Evolutionary conservation across 2,888 invertebrate genomes (phyloP).

Genomic region (Fragum sueziense): DNA sequence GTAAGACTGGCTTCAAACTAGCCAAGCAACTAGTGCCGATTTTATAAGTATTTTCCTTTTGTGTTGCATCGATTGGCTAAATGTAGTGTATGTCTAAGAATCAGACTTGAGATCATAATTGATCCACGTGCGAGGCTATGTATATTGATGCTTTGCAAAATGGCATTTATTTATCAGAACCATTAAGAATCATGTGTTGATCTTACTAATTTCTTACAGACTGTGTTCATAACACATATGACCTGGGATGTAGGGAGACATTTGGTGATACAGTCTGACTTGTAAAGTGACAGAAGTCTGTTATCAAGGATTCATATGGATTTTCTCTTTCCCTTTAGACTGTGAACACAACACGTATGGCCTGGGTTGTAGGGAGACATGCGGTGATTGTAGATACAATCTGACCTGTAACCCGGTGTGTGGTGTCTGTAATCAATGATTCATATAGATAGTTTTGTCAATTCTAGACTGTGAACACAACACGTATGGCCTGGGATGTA

Average conservation of each 20-base stretch:
- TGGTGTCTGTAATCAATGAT: constrained; percentile 37
- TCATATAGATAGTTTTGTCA: too few species aligned
- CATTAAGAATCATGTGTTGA: too few species aligned
- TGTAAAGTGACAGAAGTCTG: constrained; percentile 50
- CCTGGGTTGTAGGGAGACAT: constrained; percentile 24
- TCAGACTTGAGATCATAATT: too few species aligned
- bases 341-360: constrained; percentile 43
- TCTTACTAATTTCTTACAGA: constrained; percentile 43
- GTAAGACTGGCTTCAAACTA: too few species aligned
- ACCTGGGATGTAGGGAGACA: constrained; percentile 23
- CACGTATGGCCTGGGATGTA: constrained; percentile 39
- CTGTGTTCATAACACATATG: constrained; percentile 36
- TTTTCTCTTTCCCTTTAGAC: constrained; percentile 25
- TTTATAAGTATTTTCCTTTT: too few species aligned
- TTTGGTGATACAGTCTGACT: constrained; percentile 51
- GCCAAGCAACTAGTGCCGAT: too few species aligned
- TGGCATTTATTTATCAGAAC: too few species aligned
- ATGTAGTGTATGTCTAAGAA: too few species aligned
- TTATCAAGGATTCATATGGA: too few species aligned
- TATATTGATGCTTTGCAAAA: too few species aligned
- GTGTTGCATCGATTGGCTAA: too few species aligned
- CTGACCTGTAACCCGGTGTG: constrained; percentile 39
- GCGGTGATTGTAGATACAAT: constrained; percentile 51
- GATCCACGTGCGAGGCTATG: too few species aligned
- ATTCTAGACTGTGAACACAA: constrained; percentile 42